phyloP scores from a whole-genome alignment of 2,888 invertebrate genomes.

The Agonopterix arenella region DNA sequence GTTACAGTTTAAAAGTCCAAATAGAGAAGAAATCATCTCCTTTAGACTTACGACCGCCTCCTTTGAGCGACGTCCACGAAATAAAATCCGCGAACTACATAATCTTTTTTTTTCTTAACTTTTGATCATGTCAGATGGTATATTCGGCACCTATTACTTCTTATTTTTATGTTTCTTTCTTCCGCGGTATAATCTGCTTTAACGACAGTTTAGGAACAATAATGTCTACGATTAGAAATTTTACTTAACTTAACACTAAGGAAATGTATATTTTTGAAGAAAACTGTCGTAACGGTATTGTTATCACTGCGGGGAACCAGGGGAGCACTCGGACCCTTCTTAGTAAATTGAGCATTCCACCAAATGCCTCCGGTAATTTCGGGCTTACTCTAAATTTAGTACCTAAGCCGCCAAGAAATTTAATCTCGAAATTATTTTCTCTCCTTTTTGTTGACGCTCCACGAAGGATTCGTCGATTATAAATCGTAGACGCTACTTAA shows the following conservation, averaged over 20 bases:
- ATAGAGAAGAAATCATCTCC: too few relatives aligned
- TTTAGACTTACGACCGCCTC: too few relatives aligned
- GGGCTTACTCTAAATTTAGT: constrained; percentile 58
- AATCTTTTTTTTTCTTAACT: too few relatives aligned
- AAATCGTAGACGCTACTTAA: constrained; percentile 26
- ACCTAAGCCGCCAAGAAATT: constrained; percentile 60
- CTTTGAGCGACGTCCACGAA: too few relatives aligned
- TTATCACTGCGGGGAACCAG: constrained; percentile 39
- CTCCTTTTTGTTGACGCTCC: constrained; percentile 32
- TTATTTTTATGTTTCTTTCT: too few relatives aligned
- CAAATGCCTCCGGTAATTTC: constrained; percentile 59
- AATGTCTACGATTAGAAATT: too few relatives aligned
- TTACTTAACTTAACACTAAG: not conserved
- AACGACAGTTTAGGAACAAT: too few relatives aligned
- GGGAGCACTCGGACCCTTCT: constrained; percentile 32
- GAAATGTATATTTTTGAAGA: constrained; percentile 4
- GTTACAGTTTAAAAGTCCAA: too few relatives aligned
- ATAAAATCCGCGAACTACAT: too few relatives aligned
- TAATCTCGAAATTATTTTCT: constrained; percentile 53
- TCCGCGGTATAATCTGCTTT: too few relatives aligned
- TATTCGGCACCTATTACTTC: too few relatives aligned
- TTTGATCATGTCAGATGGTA: too few relatives aligned
- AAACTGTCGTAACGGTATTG: constrained; percentile 46
- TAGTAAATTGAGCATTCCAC: constrained; percentile 63
- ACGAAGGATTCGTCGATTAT: constrained; percentile 24